A percentile compares a stretch with the other conserved stretches of the same genome.
Conservation (phyloP, 2,797 vertebrate species). For the Chrosomus eos region DNA sequence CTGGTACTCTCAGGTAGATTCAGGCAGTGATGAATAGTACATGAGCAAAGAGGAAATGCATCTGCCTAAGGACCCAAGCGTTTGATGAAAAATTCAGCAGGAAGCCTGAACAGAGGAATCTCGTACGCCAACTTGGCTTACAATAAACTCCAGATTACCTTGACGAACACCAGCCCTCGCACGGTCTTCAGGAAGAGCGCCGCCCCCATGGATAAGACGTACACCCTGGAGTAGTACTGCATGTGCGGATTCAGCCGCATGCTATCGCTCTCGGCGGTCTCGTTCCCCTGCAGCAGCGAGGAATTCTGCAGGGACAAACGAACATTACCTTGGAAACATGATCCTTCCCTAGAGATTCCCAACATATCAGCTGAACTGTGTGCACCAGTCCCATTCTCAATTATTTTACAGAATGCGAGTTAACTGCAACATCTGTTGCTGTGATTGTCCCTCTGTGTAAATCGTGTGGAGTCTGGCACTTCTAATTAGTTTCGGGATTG, state of each 20-base stretch:
- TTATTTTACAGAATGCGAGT: constrained; percentile 69
- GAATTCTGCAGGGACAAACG: constrained; percentile 74
- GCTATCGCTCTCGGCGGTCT: constrained; percentile 71
- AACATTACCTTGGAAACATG: constrained; percentile 51
- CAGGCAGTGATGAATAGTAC: constrained; percentile 34
- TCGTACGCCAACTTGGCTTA: background rate
- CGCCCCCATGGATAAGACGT: constrained; percentile 78
- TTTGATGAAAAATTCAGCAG: constrained; percentile 41
- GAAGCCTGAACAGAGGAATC: background rate
- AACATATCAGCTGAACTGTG: constrained; percentile 29
- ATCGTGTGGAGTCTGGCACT: constrained; percentile 54
- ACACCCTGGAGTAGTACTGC: constrained; percentile 78
- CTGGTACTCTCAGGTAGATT: constrained; percentile 42
- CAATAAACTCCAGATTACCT: constrained; percentile 71
- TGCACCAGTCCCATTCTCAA: constrained; percentile 40
- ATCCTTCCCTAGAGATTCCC: constrained; percentile 46
- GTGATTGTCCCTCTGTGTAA: constrained; percentile 56
- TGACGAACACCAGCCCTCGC: constrained; percentile 81
- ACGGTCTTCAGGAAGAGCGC: constrained; percentile 79
- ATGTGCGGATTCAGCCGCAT: constrained; percentile 82
- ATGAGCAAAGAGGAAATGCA: constrained; percentile 36
- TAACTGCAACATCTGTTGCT: constrained; percentile 69
- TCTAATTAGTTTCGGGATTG: constrained; percentile 53
- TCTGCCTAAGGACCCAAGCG: constrained; percentile 16
- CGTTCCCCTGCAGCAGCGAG: constrained; percentile 74